These are phyloP conservation scores for Meloe dianella DNA, from an alignment of 2,888 invertebrate genomes.

Conservation along the genomic window DNA sequence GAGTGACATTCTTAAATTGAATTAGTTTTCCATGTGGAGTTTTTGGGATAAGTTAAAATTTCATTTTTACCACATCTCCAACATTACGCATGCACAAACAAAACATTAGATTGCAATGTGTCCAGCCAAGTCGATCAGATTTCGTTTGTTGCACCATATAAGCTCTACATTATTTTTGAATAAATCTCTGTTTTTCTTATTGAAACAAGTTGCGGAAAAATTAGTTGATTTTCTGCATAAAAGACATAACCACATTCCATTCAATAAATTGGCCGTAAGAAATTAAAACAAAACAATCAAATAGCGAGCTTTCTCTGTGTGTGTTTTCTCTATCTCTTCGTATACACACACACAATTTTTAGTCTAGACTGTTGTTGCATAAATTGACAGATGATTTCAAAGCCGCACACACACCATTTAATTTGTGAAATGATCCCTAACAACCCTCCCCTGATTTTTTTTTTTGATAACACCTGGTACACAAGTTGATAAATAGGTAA, in stretches of 20 bases:
- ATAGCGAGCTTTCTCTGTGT: not conserved
- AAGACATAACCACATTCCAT: conserved; percentile 4
- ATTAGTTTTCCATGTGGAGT: too few relatives aligned
- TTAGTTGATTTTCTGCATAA: not conserved
- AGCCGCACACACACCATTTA: not conserved
- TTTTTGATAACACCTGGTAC: not conserved
- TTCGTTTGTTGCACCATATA: too few relatives aligned
- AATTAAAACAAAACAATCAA: not conserved
- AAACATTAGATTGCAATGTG: too few relatives aligned
- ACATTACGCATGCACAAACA: too few relatives aligned
- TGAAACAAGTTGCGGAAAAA: not conserved
- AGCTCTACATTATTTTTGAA: too few relatives aligned
- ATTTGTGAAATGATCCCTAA: not conserved
- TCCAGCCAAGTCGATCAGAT: too few relatives aligned
- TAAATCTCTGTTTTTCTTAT: too few relatives aligned
- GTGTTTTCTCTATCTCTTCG: too few relatives aligned
- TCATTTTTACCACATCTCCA: too few relatives aligned
- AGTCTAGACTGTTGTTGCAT: not conserved
- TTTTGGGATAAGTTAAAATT: too few relatives aligned
- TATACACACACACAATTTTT: not conserved
- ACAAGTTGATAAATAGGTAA: not conserved
- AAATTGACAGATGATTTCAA: too few relatives aligned
- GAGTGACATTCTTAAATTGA: too few relatives aligned
- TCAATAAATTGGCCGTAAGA: not conserved
- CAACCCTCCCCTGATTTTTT: not conserved